Conservation (phyloP, 2,113 vertebrate genomes). For the Chitala chitala region DNA sequence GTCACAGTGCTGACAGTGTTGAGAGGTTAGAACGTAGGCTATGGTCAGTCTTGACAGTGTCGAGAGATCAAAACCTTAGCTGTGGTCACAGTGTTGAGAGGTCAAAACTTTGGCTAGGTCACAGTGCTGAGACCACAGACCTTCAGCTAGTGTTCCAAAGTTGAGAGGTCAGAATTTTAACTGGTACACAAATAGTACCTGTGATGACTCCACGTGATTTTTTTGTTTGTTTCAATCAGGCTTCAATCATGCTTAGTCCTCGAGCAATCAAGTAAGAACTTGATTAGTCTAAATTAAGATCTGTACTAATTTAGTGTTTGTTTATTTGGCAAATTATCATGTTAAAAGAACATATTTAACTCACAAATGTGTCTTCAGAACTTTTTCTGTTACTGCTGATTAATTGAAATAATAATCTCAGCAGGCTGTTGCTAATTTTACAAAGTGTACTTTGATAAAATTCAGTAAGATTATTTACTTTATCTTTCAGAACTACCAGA, state of each 20-base stretch:
- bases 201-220: neutral
- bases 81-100: too few species aligned
- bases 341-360: neutral
- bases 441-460: neutral
- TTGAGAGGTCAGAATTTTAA: neutral
- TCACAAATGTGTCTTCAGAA: neutral
- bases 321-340: constrained; percentile 11
- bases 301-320: constrained; percentile 4
- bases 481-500: too few species aligned
- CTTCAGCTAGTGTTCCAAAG: too few species aligned
- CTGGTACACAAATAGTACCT: neutral
- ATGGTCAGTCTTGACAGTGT: too few species aligned
- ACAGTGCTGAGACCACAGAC: too few species aligned
- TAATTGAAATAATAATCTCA: constrained; percentile 15
- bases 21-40: too few species aligned
- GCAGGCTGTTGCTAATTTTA: constrained; percentile 1
- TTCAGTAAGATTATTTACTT: neutral
- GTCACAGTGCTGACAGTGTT: too few species aligned
- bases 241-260: neutral
- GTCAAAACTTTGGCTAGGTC: too few species aligned
- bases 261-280: constrained; percentile 11
- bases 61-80: too few species aligned
- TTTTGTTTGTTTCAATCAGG: constrained; percentile 2
- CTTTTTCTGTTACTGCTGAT: neutral
- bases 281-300: constrained; percentile 15